phyloP scores from a whole-genome alignment of 2,888 invertebrate species.

The Conomelus anceps region DNA sequence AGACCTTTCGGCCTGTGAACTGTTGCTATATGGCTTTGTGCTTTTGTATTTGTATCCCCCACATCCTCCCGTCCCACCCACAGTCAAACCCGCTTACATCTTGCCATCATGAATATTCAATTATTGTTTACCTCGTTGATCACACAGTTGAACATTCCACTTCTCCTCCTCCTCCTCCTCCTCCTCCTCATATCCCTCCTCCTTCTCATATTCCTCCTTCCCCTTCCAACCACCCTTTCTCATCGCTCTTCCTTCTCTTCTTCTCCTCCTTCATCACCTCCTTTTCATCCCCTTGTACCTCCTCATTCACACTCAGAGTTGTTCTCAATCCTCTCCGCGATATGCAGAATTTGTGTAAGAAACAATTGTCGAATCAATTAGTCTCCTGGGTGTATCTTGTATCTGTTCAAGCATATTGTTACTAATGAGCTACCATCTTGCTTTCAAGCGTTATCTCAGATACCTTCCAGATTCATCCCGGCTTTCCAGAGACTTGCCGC shows the following conservation, averaged over 20 bases:
- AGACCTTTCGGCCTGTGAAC: not conserved
- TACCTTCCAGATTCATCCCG: not conserved
- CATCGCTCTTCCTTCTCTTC: not conserved
- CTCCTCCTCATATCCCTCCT: not conserved
- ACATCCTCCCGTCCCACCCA: not conserved
- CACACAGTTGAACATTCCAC: not conserved
- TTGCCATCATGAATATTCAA: not conserved
- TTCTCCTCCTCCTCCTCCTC: not conserved
- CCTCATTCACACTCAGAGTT: not conserved
- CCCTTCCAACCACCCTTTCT: not conserved
- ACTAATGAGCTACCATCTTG: not conserved
- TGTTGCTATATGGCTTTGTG: not conserved
- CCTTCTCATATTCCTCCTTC: not conserved
- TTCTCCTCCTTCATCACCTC: not conserved
- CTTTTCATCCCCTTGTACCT: not conserved
- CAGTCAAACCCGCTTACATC: not conserved
- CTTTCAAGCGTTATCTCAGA: not conserved
- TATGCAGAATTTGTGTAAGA: not conserved
- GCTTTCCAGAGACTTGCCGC: not conserved
- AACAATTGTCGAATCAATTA: not conserved
- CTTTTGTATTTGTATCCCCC: not conserved
- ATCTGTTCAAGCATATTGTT: not conserved
- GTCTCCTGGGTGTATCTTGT: too few species aligned
- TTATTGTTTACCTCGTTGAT: not conserved
- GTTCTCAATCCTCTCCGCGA: not conserved